Conservation (phyloP, 2,113 vertebrate species). For the Mustela lutreola region DNA sequence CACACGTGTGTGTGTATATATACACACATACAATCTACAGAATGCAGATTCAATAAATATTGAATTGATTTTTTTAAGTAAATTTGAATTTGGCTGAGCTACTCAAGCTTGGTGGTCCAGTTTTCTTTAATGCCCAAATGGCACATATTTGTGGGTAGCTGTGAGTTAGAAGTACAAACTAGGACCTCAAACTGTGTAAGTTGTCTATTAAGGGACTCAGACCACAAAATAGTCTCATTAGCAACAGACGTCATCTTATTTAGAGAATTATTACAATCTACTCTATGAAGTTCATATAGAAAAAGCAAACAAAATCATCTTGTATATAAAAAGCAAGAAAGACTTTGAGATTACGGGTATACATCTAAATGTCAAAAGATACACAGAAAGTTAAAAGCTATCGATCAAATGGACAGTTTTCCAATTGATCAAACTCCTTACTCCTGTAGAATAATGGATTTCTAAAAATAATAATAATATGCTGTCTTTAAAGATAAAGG, state of each 20-base stretch:
- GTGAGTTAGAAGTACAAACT: background rate
- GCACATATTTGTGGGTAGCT: background rate
- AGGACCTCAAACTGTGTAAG: background rate
- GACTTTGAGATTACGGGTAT: background rate
- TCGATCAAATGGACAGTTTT: conserved; percentile 58
- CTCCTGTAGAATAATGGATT: conserved; percentile 69
- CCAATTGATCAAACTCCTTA: conserved; percentile 65
- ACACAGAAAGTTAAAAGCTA: background rate
- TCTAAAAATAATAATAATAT: conserved; percentile 60
- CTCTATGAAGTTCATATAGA: background rate
- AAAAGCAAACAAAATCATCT: conserved; percentile 46
- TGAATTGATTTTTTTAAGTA: background rate
- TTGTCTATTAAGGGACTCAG: background rate
- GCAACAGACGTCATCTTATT: background rate
- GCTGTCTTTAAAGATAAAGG: conserved; percentile 72
- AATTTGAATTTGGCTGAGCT: conserved; percentile 6
- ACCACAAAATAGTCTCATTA: background rate
- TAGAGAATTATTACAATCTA: background rate
- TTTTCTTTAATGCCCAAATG: background rate
- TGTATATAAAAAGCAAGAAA: conserved; percentile 45
- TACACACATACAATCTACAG: background rate
- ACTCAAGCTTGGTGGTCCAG: background rate
- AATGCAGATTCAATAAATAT: background rate
- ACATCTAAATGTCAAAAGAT: conserved; percentile 39
- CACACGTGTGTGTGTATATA: background rate